phyloP scores from a whole-genome alignment of 2,113 vertebrate genomes.

The Gopherus evgoodei region DNA sequence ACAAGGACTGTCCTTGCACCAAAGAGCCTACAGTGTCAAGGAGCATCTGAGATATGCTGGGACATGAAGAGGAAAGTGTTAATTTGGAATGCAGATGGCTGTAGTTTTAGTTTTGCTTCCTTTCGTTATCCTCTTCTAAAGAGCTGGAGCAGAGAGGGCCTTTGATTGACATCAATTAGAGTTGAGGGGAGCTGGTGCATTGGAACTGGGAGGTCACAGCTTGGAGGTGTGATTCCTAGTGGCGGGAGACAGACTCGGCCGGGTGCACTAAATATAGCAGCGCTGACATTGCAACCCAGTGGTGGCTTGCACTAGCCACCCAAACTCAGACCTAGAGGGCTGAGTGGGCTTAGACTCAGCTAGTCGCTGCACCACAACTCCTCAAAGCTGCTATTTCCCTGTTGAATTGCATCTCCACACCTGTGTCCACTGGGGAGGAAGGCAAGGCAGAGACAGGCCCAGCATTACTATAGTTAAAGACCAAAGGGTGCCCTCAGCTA shows the following conservation, averaged over 20 bases:
- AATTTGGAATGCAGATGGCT: background rate
- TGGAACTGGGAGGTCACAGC: background rate
- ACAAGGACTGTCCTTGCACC: background rate
- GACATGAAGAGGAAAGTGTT: background rate
- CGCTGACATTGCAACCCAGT: too few relatives aligned
- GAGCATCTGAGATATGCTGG: background rate
- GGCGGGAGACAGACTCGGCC: too few relatives aligned
- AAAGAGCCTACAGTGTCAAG: background rate
- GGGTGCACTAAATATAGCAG: too few relatives aligned
- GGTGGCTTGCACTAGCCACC: background rate
- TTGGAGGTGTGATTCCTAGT: background rate
- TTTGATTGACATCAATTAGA: background rate
- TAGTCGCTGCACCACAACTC: background rate
- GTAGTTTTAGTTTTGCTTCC: fast-evolving
- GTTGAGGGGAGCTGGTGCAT: background rate
- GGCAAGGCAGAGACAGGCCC: background rate
- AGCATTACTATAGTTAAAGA: background rate
- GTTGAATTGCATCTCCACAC: background rate
- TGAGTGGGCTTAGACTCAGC: fast-evolving
- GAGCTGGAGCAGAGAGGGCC: background rate
- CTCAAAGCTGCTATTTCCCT: background rate
- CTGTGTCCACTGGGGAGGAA: background rate
- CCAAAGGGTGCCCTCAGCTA: background rate
- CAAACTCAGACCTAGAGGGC: background rate
- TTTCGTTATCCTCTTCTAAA: background rate